Evolutionary conservation across 2,888 invertebrate species (phyloP).

Genomic region (Eupsilia transversa): DNA sequence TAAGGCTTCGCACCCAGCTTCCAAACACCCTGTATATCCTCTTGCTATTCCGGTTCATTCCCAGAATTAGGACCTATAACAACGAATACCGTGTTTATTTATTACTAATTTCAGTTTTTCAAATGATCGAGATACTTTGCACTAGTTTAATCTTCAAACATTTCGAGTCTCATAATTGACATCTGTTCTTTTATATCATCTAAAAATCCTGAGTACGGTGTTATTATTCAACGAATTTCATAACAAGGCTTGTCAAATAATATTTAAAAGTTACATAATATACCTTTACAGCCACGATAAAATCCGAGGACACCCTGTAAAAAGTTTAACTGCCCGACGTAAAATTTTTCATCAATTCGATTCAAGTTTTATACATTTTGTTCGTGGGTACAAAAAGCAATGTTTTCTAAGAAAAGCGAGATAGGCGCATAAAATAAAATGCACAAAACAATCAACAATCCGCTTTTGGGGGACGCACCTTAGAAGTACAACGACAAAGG

Average conservation of each 20-base stretch:
- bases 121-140: not conserved
- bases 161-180: not conserved
- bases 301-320: slow-evolving; percentile 30
- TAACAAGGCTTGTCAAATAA: slow-evolving; percentile 32
- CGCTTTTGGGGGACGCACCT: slow-evolving; percentile 59
- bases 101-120: not conserved
- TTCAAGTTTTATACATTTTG: slow-evolving; percentile 26
- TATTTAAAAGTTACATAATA: slow-evolving; percentile 37
- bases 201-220: not conserved
- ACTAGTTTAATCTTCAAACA: not conserved
- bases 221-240: not conserved
- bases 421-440: slow-evolving; percentile 53
- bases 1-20: too few relatives aligned
- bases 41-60: not conserved
- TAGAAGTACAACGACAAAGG: slow-evolving; percentile 67
- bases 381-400: slow-evolving; percentile 15
- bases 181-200: not conserved
- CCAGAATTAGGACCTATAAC: not conserved
- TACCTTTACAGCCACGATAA: slow-evolving; percentile 37
- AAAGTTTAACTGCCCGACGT: slow-evolving; percentile 42
- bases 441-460: slow-evolving; percentile 67
- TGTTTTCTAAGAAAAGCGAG: slow-evolving; percentile 21
- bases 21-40: not conserved
- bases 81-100: not conserved
- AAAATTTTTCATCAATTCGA: slow-evolving; percentile 36